A percentile compares a stretch with the other conserved stretches of the same genome.
Evolutionary conservation across 2,113 vertebrate species (phyloP).

Genomic region (Cyanocitta stelleri): DNA sequence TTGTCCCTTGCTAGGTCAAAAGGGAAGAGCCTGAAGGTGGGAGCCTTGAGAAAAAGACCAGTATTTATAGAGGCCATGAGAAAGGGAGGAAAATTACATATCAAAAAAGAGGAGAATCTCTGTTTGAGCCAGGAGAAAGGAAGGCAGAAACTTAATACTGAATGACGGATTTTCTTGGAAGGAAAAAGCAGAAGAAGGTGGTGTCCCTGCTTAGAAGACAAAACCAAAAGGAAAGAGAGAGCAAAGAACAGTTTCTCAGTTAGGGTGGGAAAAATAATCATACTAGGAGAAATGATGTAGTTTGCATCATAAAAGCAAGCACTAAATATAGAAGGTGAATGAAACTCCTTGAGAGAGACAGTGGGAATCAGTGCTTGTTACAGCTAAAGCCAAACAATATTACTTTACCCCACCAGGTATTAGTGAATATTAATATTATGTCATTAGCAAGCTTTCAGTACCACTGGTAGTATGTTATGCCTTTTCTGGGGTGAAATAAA

Average conservation of each 20-base stretch:
- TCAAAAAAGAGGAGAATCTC: not conserved
- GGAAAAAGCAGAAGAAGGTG: not conserved
- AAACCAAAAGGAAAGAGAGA: not conserved
- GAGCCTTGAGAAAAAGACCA: not conserved
- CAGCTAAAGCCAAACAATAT: not conserved
- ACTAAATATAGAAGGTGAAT: not conserved
- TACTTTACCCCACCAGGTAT: not conserved
- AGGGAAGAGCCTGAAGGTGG: not conserved
- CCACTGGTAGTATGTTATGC: not conserved
- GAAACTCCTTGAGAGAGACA: not conserved
- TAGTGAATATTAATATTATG: constrained; percentile 25
- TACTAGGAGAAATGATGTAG: not conserved
- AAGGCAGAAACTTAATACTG: not conserved
- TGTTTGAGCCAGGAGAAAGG: not conserved
- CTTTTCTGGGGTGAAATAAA: constrained; percentile 21
- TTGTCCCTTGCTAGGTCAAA: not conserved
- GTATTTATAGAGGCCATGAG: not conserved
- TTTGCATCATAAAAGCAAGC: not conserved
- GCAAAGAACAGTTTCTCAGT: not conserved
- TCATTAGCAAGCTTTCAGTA: not conserved
- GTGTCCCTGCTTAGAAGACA: not conserved
- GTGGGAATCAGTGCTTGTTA: not conserved
- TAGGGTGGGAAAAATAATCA: not conserved
- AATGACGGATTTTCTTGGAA: not conserved
- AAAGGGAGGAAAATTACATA: not conserved